These are phyloP conservation scores for Rhinogobio ventralis DNA, from an alignment of 2,797 vertebrate genomes.

Conservation along the genomic window DNA sequence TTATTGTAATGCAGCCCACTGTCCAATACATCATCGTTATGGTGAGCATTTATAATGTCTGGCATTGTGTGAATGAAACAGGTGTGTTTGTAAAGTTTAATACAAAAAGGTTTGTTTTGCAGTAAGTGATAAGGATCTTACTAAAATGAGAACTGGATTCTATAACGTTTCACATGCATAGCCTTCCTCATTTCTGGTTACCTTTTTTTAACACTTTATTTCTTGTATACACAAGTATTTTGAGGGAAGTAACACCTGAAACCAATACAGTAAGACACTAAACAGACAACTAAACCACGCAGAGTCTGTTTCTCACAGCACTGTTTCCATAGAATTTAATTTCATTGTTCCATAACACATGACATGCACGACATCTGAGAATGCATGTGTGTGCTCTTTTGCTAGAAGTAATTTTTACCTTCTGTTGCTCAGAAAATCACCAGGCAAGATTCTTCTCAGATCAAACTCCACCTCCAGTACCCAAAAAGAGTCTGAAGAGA, in stretches of 20 bases:
- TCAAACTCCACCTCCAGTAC: conserved; percentile 74
- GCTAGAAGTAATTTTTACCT: conserved; percentile 6
- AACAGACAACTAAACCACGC: conserved; percentile 32
- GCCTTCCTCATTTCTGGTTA: conserved; percentile 27
- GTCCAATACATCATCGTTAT: conserved; percentile 74
- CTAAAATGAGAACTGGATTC: not conserved
- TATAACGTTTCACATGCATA: not conserved
- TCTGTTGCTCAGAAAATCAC: conserved; percentile 62
- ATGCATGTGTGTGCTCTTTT: not conserved
- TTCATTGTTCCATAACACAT: not conserved
- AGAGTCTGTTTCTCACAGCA: not conserved
- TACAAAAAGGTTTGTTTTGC: not conserved
- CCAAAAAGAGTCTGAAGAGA: conserved; percentile 74
- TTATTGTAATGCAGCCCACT: conserved; percentile 72
- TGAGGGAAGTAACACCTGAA: conserved; percentile 70
- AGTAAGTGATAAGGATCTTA: not conserved
- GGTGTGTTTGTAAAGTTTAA: not conserved
- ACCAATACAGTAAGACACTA: conserved; percentile 48
- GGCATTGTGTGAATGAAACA: not conserved
- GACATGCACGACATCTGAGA: not conserved
- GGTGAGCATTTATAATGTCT: conserved; percentile 46
- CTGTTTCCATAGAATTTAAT: conserved; percentile 4
- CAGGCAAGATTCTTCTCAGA: conserved; percentile 74
- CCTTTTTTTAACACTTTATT: not conserved
- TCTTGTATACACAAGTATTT: conserved; percentile 61